phyloP scores from a whole-genome alignment of 2,888 invertebrate genomes.

The Spicauda simplicius region DNA sequence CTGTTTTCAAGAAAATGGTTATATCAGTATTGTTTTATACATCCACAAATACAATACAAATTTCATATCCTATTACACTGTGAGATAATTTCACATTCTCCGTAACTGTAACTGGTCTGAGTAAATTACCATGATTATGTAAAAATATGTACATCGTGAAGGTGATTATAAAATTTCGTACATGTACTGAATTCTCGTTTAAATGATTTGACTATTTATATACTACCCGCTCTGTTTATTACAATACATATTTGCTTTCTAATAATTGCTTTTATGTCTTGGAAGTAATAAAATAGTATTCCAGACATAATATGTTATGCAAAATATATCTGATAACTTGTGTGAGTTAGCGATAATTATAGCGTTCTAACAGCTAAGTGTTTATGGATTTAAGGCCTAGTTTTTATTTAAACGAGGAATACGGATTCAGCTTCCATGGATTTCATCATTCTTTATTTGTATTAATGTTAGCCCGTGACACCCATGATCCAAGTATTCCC shows the following conservation, averaged over 20 bases:
- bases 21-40: no score
- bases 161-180: constrained; percentile 26
- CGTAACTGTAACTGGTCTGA: constrained; percentile 23
- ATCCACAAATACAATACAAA: constrained; percentile 9
- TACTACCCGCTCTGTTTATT: constrained; percentile 29
- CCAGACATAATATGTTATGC: no score
- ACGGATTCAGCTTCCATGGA: no score
- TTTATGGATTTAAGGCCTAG: no score
- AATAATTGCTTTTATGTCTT: constrained; percentile 8
- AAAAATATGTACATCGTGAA: constrained; percentile 23
- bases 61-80: constrained; percentile 14
- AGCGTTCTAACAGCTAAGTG: no score
- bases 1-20: neutral
- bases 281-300: no score
- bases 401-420: no score
- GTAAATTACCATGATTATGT: constrained; percentile 29
- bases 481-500: no score
- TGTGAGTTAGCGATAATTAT: no score
- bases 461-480: no score
- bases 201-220: constrained; percentile 27
- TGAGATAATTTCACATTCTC: constrained; percentile 31
- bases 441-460: no score
- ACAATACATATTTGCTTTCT: constrained; percentile 33
- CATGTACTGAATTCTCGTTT: constrained; percentile 16
- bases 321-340: no score